Base-by-base conservation (phyloP, 2,888 invertebrate genomes). In the Patella pellucida region DNA sequence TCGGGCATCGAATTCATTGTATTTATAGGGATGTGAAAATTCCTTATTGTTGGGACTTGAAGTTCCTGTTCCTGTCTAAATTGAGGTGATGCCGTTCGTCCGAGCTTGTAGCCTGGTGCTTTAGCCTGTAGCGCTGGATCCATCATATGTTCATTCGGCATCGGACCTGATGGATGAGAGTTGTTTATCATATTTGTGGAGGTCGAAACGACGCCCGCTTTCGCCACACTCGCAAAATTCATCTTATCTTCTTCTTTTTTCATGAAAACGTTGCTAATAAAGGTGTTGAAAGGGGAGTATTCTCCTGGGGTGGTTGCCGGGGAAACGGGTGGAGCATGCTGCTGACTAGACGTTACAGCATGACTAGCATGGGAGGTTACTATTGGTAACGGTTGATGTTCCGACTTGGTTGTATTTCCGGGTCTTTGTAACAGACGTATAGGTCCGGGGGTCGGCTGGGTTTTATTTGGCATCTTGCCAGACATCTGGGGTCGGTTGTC, bases 1-100 rank as follows among this genome's bases (percentile, higher is more conserved):
- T 82, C 72, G 62, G 72, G 72, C 52, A 67, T 69, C n/a, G 74
- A 51, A 15, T 77, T 70, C 52, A 74, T 52, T n/a, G 56, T 50
- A 52, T 78, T 78, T 71, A 80, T 76, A 51, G 80, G 77, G 74
- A 84, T 81, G n/a, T 78, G 75, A 71, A 76, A 76, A 62, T 69
- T 72, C 71, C 96, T 94, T 91, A 97, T 97, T 0, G 97, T 97
- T 77, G 97, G 97, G 91, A 97, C 97, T 69, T 96, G 94, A 5
- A 71, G 72, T 27, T 80, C 80, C 16, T 72, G 31, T 50, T 79
- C 78, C 15, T 71, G 67, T 31, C 67, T 76, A 52, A 76, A 79
- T 23, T 78, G 80, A 27, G 83, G 80, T 19, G 84, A 79, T 16
- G 80, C 76, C 31, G 81, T 79, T 15, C 73, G 82, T n/a, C 81